phyloP scores from a whole-genome alignment of 1,140 invertebrate genomes.

The Pseudoatta argentina region DNA sequence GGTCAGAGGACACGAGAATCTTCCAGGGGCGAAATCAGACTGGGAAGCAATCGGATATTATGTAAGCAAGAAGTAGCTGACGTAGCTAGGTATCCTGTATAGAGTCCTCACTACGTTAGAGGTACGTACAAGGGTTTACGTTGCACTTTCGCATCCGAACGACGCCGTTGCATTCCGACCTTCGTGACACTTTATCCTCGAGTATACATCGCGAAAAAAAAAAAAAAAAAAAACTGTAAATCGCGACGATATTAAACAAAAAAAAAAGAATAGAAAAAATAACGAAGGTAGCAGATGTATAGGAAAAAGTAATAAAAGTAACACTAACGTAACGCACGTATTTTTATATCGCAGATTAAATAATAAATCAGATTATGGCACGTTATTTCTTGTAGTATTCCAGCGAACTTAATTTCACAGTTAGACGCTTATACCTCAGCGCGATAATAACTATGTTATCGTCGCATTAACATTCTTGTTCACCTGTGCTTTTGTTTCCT shows the following conservation, averaged over 20 bases:
- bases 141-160: slow-evolving; percentile 41
- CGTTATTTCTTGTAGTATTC: slow-evolving; percentile 17
- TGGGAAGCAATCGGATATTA: slow-evolving; percentile 81
- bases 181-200: slow-evolving; percentile 1
- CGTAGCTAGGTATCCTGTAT: slow-evolving; percentile 29
- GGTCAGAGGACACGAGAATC: slow-evolving; percentile 69
- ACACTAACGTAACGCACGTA: not conserved
- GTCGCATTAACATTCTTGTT: slow-evolving; percentile 53
- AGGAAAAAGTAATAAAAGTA: not conserved
- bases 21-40: slow-evolving; percentile 63
- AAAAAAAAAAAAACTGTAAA: not conserved
- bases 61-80: slow-evolving; percentile 76
- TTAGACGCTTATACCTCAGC: slow-evolving; percentile 24
- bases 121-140: slow-evolving; percentile 31
- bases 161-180: slow-evolving; percentile 40
- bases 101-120: not conserved
- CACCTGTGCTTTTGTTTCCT: slow-evolving; percentile 45
- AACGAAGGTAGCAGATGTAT: not conserved
- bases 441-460: slow-evolving; percentile 49
- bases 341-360: slow-evolving; percentile 5
- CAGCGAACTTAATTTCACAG: slow-evolving; percentile 42
- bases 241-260: not conserved
- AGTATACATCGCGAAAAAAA: not conserved
- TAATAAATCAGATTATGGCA: slow-evolving; percentile 17
- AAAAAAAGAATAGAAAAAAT: not conserved